Base-by-base conservation (phyloP, 2,888 invertebrate species). In the Ephialtes manifestator region DNA sequence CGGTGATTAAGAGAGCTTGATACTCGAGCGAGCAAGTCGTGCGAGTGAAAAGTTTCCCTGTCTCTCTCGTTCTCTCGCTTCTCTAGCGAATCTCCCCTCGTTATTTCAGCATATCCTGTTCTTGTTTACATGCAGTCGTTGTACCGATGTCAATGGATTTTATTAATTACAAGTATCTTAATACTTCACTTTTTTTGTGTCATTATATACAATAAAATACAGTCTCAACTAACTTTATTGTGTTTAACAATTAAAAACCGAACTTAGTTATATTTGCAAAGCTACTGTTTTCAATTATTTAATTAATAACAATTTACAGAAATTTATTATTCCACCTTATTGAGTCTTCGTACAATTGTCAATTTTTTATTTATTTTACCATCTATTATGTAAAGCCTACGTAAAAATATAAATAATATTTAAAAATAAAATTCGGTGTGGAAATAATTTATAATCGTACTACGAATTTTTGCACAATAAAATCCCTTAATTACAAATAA, bases 1-100 rank as follows among this genome's bases (percentile, higher is more conserved):
- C 78, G 84, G 84, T 84, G 74, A 84, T 83, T 81, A 77, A 80
- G 81, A 81, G 80, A 76, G 83, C 84, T 85, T 86, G 84, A 85
- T 86, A 86, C 82, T 82, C 81, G 83, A 84, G 75, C 81, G 65
- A 70, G 75, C 81, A 65, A 77, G 75, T 79, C 75, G 71, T 72
- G 84, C 63, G 28, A 68, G 70, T 75, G 70, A 76, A 77, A 74
- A 81, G 48, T 81, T 68, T 75, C 13, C 13, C 20, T 31, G 3
- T 68, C 15, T 78, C 4, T 71, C 39, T 78, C 31, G 18, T n/a
- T 53, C 46, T 63, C 13, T 68, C 15, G 72, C 1, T 53, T 65
- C 39, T 65, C 48, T 51, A 51, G 51, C 63, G 31, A 46, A 51
- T 76, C 76, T 35, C 48, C 48, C 58, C 35, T 70, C 68, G 67